These are phyloP conservation scores for Diabrotica balteata DNA, from an alignment of 2,888 invertebrate species.

Conservation along the genomic window DNA sequence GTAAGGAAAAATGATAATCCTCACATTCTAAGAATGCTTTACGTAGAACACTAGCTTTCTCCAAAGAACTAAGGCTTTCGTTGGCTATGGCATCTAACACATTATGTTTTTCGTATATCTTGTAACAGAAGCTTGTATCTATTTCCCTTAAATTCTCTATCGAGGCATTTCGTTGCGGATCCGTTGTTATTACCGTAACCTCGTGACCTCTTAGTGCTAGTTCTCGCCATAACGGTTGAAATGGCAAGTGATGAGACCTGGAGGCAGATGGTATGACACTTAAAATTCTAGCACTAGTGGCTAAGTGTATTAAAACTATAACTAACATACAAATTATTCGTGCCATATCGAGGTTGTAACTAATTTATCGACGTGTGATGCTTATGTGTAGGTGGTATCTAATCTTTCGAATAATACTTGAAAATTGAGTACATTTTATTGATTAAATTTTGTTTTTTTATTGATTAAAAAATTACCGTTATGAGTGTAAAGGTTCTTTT, in stretches of 20 bases:
- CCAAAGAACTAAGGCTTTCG: conserved; percentile 34
- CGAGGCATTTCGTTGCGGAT: conserved; percentile 56
- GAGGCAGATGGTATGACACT: conserved; percentile 44
- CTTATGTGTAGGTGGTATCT: too few species aligned
- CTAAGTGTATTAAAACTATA: conserved; percentile 1
- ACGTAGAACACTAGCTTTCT: conserved; percentile 34
- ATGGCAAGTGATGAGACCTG: conserved; percentile 62
- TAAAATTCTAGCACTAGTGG: conserved; percentile 40
- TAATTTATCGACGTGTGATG: not conserved
- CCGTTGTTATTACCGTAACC: conserved; percentile 59
- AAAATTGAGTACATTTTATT: too few species aligned
- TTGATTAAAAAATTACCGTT: too few species aligned
- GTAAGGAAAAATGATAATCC: conserved; percentile 40
- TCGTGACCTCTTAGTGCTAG: conserved; percentile 62
- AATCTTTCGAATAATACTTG: too few species aligned
- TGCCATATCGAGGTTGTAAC: conserved; percentile 3
- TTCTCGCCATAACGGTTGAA: conserved; percentile 59
- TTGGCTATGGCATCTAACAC: conserved; percentile 31
- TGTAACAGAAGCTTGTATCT: conserved; percentile 54
- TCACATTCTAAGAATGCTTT: conserved; percentile 34
- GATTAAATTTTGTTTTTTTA: too few species aligned
- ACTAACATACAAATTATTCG: conserved; percentile 6
- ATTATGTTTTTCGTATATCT: conserved; percentile 38
- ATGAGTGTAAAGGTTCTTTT: too few species aligned
- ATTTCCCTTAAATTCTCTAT: conserved; percentile 58